Base-by-base conservation (phyloP, 2,113 vertebrate genomes). In the Pterocles orientalis region DNA sequence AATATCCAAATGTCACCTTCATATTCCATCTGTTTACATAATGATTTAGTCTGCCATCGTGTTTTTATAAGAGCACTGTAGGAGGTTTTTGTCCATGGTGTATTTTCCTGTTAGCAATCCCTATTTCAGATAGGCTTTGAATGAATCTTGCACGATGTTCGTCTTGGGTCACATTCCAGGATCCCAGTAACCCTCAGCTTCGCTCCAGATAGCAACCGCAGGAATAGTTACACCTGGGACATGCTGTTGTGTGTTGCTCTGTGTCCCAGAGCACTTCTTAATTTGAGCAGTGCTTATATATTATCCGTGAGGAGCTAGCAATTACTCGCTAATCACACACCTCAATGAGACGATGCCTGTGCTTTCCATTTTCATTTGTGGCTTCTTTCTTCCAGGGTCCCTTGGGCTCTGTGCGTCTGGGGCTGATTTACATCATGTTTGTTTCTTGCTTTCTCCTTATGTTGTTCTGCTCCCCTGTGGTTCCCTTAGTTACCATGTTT, bases 11-110 rank as follows among this genome's bases (percentile, higher is more conserved):
- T 0, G 1, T 58, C 50, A 39, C 19, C 54, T 83, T 28, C 36
- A 13, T 4, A 15, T 83, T 65, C 75, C 7, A 4, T 65, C 39
- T 54, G 3, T 69, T 71, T 8, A 26, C 3, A 0, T 33, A 50
- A 41, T 50, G 47, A 26, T 36, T 80, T 73, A 12, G 13, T 18
- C 36, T 77, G 48, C 18, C 54, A 57, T 90, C 7, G 0, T 36
- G 36, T 9, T 84, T 81, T 50, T 54, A 10, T 50, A 10, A 25
- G 48, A 62, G 54, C 4, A 20, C 58, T 43, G 0, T 7, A 34
- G 62, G 28, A 68, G 7, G 8, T 1, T 12, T 65, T 66, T 82
- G 34, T 60, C 51, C 6, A 1, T 56, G 0, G 0, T 47, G 18
- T 72, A 0, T 77, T 83, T 45, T 53, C n/a, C 62, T 69, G 14